A percentile compares a stretch with the other conserved stretches of the same genome.
phyloP scores from a whole-genome alignment of 2,888 invertebrate species.

The Sminthurinus aureus region DNA sequence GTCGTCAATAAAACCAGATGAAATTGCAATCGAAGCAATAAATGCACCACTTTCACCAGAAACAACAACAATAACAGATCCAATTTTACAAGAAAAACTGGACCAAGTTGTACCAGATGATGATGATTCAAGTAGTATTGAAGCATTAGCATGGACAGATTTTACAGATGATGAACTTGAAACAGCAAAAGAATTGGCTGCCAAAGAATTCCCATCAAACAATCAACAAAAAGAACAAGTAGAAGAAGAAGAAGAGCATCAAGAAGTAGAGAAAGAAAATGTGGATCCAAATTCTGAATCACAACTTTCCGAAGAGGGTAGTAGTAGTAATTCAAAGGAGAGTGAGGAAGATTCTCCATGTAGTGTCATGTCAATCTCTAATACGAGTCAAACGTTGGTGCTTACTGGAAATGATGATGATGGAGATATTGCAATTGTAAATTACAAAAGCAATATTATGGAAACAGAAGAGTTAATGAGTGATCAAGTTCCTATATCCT shows the following conservation, averaged over 20 bases:
- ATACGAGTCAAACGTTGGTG: not conserved
- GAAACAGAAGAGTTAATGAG: constrained; percentile 38
- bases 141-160: constrained; percentile 58
- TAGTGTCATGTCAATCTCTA: constrained; percentile 17
- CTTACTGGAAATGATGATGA: constrained; percentile 1
- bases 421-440: constrained; percentile 7
- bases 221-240: not conserved
- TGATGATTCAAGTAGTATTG: constrained; percentile 56
- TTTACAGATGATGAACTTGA: constrained; percentile 57
- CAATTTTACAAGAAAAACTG: not conserved
- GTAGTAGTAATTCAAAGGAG: not conserved
- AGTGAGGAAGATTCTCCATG: constrained; percentile 23
- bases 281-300: not conserved
- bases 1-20: not conserved
- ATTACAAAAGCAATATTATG: not conserved
- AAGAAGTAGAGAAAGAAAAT: not conserved
- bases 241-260: not conserved
- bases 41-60: not conserved
- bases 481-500: not conserved
- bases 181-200: constrained; percentile 30
- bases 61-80: not conserved
- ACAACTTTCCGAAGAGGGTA: not conserved
- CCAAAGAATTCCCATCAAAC: constrained; percentile 27
- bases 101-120: constrained; percentile 27
- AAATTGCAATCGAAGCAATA: constrained; percentile 18